Percentiles rank a stretch among this genome's conserved stretches.
Conservation (phyloP, 1,140 invertebrate species). For the Daktulosphaira vitifoliae region DNA sequence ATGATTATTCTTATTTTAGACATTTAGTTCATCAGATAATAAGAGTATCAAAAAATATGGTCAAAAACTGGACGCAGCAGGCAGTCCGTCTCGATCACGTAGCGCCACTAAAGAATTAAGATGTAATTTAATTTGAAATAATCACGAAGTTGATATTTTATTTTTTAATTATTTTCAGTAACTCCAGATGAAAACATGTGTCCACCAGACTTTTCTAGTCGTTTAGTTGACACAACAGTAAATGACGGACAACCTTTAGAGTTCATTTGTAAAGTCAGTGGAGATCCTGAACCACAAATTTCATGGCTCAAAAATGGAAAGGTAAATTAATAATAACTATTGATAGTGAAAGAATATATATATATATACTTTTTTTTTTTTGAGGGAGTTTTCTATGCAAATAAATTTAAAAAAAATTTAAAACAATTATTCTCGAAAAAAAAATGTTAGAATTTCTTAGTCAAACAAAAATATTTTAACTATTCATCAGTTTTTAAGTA, state of each 20-base stretch:
- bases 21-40: slow-evolving; percentile 43
- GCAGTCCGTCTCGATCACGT: slow-evolving; percentile 68
- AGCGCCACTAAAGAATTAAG: slow-evolving; percentile 84
- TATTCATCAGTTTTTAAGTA: too few relatives aligned
- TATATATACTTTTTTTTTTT: too few relatives aligned
- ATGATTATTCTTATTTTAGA: slow-evolving; percentile 3
- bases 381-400: too few relatives aligned
- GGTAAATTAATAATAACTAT: slow-evolving; percentile 40
- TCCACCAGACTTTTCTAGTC: slow-evolving; percentile 68
- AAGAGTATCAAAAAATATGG: slow-evolving; percentile 66
- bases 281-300: slow-evolving; percentile 84
- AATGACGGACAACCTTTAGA: slow-evolving; percentile 73
- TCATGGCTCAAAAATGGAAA: slow-evolving; percentile 76
- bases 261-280: slow-evolving; percentile 67
- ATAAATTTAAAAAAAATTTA: too few relatives aligned
- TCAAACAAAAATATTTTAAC: too few relatives aligned
- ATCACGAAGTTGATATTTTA: too few relatives aligned
- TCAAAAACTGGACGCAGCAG: slow-evolving; percentile 37
- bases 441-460: too few relatives aligned
- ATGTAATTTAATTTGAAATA: too few relatives aligned
- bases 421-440: too few relatives aligned
- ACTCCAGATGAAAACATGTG: slow-evolving; percentile 81
- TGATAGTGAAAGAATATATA: background rate
- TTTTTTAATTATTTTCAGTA: slow-evolving; percentile 47
- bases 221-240: slow-evolving; percentile 59